Conservation (phyloP, 2,888 invertebrate genomes). For the Prosapia bicincta region DNA sequence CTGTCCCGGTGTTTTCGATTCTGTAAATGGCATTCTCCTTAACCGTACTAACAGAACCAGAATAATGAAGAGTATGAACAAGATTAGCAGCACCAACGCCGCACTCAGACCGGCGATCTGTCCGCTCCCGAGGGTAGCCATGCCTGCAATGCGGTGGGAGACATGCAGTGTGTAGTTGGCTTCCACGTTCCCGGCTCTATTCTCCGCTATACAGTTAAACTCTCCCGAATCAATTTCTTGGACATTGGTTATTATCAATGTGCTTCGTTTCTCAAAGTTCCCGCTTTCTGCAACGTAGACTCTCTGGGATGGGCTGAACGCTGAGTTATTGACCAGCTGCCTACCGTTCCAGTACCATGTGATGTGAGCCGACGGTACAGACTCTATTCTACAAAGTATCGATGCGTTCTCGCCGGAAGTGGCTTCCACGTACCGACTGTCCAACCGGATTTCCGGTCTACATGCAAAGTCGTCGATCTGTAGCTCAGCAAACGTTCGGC, state of each 20-base stretch:
- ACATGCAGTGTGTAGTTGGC: constrained; percentile 87
- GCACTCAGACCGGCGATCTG: constrained; percentile 84
- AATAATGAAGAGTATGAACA: constrained; percentile 68
- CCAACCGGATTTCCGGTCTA: constrained; percentile 70
- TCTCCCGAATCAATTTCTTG: constrained; percentile 80
- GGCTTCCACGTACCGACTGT: constrained; percentile 72
- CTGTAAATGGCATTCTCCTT: constrained; percentile 55
- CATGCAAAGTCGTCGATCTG: constrained; percentile 73
- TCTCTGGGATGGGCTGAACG: constrained; percentile 73
- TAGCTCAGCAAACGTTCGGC: constrained; percentile 64
- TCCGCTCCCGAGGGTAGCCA: constrained; percentile 76
- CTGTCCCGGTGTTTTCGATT: constrained; percentile 59
- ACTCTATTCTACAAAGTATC: constrained; percentile 74
- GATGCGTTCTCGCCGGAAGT: constrained; percentile 82
- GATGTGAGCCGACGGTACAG: constrained; percentile 74
- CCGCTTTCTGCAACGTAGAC: constrained; percentile 74
- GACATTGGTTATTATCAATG: constrained; percentile 73
- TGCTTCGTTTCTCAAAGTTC: constrained; percentile 70
- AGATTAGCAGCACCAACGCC: constrained; percentile 71
- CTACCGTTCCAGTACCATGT: constrained; percentile 88
- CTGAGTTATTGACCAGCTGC: constrained; percentile 70
- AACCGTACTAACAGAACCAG: constrained; percentile 71
- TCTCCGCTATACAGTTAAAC: constrained; percentile 87
- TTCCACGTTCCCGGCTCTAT: constrained; percentile 82
- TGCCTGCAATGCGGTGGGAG: constrained; percentile 70